These are phyloP conservation scores for Orius insidiosus DNA, from an alignment of 1,140 invertebrate genomes.

Conservation along the genomic window DNA sequence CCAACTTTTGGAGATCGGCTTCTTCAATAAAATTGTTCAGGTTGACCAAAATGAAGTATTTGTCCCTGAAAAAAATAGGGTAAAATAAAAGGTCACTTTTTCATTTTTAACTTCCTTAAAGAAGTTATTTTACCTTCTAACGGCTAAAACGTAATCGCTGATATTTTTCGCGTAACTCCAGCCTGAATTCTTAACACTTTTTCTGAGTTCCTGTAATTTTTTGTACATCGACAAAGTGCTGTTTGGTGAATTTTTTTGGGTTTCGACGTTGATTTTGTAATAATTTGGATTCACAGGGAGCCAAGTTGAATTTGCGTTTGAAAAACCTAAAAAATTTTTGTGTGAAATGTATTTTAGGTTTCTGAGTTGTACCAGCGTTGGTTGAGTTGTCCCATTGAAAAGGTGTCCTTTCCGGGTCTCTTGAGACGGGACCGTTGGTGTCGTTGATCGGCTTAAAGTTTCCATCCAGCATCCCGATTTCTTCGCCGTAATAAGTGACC, in stretches of 20 bases:
- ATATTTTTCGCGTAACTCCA: neutral
- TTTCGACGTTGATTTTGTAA: slow-evolving; percentile 30
- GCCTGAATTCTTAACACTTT: neutral
- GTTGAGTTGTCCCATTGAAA: slow-evolving; percentile 49
- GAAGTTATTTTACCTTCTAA: too few relatives aligned
- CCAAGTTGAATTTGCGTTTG: slow-evolving; percentile 40
- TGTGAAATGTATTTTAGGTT: too few relatives aligned
- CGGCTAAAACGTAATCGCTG: slow-evolving; percentile 1
- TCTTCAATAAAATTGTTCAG: too few relatives aligned
- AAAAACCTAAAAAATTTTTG: slow-evolving; percentile 34
- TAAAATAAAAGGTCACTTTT: too few relatives aligned
- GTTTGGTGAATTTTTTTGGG: slow-evolving; percentile 2
- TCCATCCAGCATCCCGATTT: slow-evolving; percentile 43
- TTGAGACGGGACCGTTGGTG: slow-evolving; percentile 20
- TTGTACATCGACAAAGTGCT: slow-evolving; percentile 36
- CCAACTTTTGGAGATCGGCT: too few relatives aligned
- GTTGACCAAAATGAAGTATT: too few relatives aligned
- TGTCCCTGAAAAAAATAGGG: too few relatives aligned
- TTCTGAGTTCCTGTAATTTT: slow-evolving; percentile 26
- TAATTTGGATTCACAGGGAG: slow-evolving; percentile 42
- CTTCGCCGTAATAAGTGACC: slow-evolving; percentile 62
- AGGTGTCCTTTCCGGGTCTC: slow-evolving; percentile 50
- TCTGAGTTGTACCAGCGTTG: slow-evolving; percentile 37
- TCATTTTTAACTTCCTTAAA: too few relatives aligned
- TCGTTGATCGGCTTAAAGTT: slow-evolving; percentile 30